Evolutionary conservation across 2,797 vertebrate genomes (phyloP), one percentile per base, ranked within the genome.

Genomic region (Eutrigla gurnardus): DNA sequence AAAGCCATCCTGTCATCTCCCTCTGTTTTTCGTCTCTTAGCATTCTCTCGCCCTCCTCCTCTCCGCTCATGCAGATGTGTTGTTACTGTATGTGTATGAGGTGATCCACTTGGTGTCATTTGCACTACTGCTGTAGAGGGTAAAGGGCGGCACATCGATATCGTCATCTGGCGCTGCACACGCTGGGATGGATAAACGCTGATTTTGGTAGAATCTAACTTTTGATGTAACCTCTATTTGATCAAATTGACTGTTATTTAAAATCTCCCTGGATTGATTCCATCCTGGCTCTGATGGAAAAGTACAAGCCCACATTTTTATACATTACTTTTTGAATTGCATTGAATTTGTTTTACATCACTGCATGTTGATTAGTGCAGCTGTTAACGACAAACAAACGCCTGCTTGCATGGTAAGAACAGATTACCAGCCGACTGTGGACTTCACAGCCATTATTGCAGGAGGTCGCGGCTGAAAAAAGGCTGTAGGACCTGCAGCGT

Each of bases 51-150:
- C 37, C n/a, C 67, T 58, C 58, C 57, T 65, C 43, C 61, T 33
- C 10, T 0, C 46, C 33, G 50, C 17, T 68, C 54, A 89, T 46
- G 61, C 61, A 71, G 63, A 9, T n/a, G 77, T 65, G 67, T 70
- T 88, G 89, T 94, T 91, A 77, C 89, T 92, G 93, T 91, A 92
- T 86, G 94, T 94, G 94, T 93, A 86, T 94, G n/a, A 92, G 93
- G 93, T 92, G 93, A 93, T 94, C 82, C 89, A 93, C 93, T 90
- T 75, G 85, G 95, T 96, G 93, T 94, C 96, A 96, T 96, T 96
- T 97, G 96, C 96, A 97, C 96, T 97, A 95, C 93, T 92, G 93
- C 93, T 89, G 85, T 93, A 87, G 93, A 93, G 86, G 89, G 70
- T 75, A 45, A 53, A 72, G 42, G 60, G 32, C 66, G 54, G 62